Evolutionary conservation across 2,888 invertebrate species (phyloP).

Genomic region (Cryptocephalus moraei): DNA sequence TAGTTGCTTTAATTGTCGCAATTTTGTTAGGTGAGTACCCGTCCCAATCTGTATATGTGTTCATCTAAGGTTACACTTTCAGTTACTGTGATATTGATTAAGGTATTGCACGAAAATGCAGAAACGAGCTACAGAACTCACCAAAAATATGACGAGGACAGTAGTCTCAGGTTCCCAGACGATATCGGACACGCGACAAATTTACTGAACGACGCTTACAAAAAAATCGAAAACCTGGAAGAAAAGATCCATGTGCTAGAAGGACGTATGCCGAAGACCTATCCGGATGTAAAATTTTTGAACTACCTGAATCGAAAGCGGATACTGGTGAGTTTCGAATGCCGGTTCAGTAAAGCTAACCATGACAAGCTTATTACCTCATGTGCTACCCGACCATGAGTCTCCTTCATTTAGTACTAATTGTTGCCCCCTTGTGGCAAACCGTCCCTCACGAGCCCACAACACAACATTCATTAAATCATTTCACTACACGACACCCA

Average conservation of each 20-base stretch:
- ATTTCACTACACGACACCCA: background rate
- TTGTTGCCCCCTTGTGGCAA: too few relatives aligned
- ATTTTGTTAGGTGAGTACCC: constrained; percentile 9
- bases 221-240: constrained; percentile 56
- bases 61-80: constrained; percentile 5
- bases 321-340: constrained; percentile 59
- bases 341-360: background rate
- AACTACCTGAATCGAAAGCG: constrained; percentile 88
- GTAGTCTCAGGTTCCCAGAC: constrained; percentile 17
- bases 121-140: constrained; percentile 13
- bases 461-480: too few relatives aligned
- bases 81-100: constrained; percentile 12
- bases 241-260: constrained; percentile 63
- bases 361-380: too few relatives aligned
- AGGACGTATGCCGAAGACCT: constrained; percentile 66
- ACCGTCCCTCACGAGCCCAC: too few relatives aligned
- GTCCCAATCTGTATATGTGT: background rate
- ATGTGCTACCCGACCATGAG: too few relatives aligned
- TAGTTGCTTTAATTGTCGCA: constrained; percentile 7
- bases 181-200: constrained; percentile 20
- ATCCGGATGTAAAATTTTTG: constrained; percentile 83
- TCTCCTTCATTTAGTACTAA: too few relatives aligned
- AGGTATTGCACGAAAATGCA: constrained; percentile 26
- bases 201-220: constrained; percentile 48
- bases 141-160: constrained; percentile 11